These are phyloP conservation scores for Conomelus anceps DNA, from an alignment of 2,888 invertebrate genomes.

Conservation along the genomic window DNA sequence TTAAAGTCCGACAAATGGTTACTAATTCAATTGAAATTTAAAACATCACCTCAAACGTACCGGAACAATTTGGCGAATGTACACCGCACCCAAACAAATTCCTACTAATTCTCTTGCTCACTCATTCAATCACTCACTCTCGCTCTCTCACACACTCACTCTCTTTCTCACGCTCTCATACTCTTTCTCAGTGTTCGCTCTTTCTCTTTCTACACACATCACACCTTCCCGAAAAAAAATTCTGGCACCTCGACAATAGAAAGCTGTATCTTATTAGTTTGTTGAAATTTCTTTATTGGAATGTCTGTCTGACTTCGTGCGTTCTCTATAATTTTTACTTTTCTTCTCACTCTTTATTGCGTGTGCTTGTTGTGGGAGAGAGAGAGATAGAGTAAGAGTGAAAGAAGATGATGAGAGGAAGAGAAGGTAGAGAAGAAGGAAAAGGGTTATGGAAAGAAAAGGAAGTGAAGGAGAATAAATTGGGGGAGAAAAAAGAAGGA, in stretches of 20 bases:
- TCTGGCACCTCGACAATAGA: not conserved
- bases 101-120: too few species aligned
- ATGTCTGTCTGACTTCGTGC: too few species aligned
- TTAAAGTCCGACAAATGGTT: not conserved
- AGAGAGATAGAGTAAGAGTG: not conserved
- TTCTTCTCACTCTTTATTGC: too few species aligned
- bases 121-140: not conserved
- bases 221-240: not conserved
- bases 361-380: not conserved
- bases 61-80: too few species aligned
- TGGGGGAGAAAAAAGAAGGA: too few species aligned
- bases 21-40: not conserved
- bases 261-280: not conserved
- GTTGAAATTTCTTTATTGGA: not conserved
- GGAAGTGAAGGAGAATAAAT: not conserved
- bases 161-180: not conserved
- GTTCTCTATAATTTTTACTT: too few species aligned
- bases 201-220: not conserved
- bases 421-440: not conserved
- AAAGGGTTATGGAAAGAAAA: not conserved
- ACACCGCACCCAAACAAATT: too few species aligned
- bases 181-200: too few species aligned
- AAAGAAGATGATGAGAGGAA: not conserved
- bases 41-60: too few species aligned
- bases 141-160: slow-evolving; percentile 3